Evolutionary conservation across 2,888 invertebrate species (phyloP).

Genomic region (Diogma glabrata): DNA sequence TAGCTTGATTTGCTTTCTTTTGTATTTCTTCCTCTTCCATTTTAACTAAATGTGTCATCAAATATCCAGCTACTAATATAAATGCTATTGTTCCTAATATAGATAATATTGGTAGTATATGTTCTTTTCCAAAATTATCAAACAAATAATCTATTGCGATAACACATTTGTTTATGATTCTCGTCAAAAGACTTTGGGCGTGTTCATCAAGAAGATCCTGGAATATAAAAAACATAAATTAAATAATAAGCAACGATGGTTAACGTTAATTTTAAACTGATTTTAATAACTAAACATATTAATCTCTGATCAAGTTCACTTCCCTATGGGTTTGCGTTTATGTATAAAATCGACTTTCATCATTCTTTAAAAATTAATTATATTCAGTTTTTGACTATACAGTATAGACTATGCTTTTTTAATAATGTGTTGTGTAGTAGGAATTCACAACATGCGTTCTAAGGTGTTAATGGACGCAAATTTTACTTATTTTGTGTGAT

Average conservation of each 20-base stretch:
- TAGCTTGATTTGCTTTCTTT: slow-evolving; percentile 27
- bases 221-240: slow-evolving; percentile 14
- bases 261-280: neutral
- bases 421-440: too few relatives aligned
- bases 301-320: too few relatives aligned
- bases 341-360: too few relatives aligned
- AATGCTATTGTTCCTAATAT: slow-evolving; percentile 66
- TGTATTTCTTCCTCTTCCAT: slow-evolving; percentile 34
- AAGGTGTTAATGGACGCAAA: too few relatives aligned
- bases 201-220: slow-evolving; percentile 71
- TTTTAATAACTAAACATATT: too few relatives aligned
- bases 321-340: too few relatives aligned
- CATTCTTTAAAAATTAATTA: too few relatives aligned
- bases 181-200: slow-evolving; percentile 57
- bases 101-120: slow-evolving; percentile 66
- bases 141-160: slow-evolving; percentile 59
- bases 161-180: slow-evolving; percentile 51
- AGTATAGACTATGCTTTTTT: too few relatives aligned
- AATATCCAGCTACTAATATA: slow-evolving; percentile 67
- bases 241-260: neutral
- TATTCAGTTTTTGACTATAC: too few relatives aligned
- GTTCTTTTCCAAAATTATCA: slow-evolving; percentile 62
- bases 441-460: too few relatives aligned
- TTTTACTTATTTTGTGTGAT: too few relatives aligned
- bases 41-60: slow-evolving; percentile 70